A percentile compares a stretch with the other conserved stretches of the same genome.
Evolutionary conservation across 1,140 invertebrate species (phyloP).

Genomic region (Sipha flava): DNA sequence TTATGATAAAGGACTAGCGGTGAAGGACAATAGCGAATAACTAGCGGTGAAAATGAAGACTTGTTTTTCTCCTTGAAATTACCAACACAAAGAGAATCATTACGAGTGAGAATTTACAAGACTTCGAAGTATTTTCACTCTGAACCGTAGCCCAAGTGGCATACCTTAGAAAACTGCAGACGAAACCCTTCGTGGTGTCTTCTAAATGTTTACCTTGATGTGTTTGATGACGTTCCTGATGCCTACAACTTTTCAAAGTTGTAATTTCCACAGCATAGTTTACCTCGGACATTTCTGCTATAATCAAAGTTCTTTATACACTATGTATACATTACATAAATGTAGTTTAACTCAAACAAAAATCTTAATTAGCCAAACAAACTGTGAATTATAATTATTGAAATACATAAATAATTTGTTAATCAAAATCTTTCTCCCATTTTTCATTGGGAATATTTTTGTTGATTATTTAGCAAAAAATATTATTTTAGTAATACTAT

Average conservation of each 20-base stretch:
- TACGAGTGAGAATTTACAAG: not conserved
- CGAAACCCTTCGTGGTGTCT: not conserved
- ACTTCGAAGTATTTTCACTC: not conserved
- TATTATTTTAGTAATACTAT: too few relatives aligned
- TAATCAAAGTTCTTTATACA: not conserved
- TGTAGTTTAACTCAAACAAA: not conserved
- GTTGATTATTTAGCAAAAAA: too few relatives aligned
- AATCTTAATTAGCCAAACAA: not conserved
- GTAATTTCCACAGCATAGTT: not conserved
- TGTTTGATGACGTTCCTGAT: not conserved
- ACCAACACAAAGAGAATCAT: not conserved
- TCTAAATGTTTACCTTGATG: not conserved
- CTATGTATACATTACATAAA: not conserved
- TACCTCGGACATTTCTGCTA: not conserved
- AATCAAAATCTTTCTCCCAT: too few relatives aligned
- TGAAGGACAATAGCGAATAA: conserved; percentile 12
- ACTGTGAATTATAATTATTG: too few relatives aligned
- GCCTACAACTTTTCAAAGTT: not conserved
- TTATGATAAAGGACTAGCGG: not conserved
- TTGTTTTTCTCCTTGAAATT: conserved; percentile 14
- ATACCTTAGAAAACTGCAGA: not conserved
- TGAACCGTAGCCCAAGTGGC: not conserved
- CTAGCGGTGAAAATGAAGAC: not conserved
- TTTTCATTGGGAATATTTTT: too few relatives aligned
- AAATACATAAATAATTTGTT: too few relatives aligned